Evolutionary conservation across 2,797 vertebrate species (phyloP).

Genomic region (Graptemys geographica): DNA sequence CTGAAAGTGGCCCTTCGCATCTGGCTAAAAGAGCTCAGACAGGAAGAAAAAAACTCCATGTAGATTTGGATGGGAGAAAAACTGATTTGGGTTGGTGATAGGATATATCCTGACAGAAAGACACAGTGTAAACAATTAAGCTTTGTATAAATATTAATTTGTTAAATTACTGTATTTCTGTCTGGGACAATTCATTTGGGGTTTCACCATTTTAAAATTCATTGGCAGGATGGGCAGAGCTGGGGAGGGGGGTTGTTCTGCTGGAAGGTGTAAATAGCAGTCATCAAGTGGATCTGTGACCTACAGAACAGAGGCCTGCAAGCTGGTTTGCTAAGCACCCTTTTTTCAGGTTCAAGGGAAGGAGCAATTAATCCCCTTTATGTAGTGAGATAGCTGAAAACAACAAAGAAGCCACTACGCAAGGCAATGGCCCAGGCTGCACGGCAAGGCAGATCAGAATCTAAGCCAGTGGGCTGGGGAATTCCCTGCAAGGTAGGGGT

Average conservation of each 20-base stretch:
- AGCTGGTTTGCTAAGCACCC: not conserved
- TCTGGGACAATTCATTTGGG: not conserved
- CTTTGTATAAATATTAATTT: not conserved
- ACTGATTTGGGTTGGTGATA: not conserved
- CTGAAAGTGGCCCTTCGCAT: not conserved
- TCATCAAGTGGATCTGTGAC: not conserved
- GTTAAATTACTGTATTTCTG: not conserved
- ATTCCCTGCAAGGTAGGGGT: not conserved
- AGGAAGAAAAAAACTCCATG: not conserved
- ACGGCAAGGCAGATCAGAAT: not conserved
- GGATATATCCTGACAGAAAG: too few relatives aligned
- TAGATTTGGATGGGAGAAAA: not conserved
- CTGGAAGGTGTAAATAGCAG: not conserved
- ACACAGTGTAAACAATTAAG: too few relatives aligned
- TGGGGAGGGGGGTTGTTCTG: too few relatives aligned
- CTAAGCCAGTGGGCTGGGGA: too few relatives aligned
- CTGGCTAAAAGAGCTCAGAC: too few relatives aligned
- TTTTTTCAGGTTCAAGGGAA: not conserved
- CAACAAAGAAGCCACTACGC: not conserved
- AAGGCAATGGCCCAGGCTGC: not conserved
- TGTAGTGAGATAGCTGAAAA: not conserved
- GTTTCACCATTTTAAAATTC: too few relatives aligned
- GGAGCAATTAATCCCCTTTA: not conserved
- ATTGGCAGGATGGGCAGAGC: not conserved
- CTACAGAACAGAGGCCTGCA: not conserved